phyloP scores from a whole-genome alignment of 2,888 invertebrate genomes.

The Aspidiotus rigidus region DNA sequence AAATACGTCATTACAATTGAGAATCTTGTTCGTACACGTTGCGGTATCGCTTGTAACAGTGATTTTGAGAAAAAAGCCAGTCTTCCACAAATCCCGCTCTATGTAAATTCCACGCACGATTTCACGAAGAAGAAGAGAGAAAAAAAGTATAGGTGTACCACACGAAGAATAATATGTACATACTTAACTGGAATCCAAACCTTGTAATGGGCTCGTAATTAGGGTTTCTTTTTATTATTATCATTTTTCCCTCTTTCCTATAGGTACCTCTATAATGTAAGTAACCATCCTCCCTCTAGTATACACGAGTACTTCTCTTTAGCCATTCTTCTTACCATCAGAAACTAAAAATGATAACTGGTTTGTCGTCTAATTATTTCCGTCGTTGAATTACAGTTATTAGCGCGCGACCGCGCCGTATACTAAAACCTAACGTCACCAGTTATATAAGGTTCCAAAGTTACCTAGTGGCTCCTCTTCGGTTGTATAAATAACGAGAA shows the following conservation, averaged over 20 bases:
- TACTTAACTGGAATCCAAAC: constrained; percentile 23
- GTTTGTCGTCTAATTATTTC: constrained; percentile 32
- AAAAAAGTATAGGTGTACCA: constrained; percentile 9
- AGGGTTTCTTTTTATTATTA: constrained; percentile 18
- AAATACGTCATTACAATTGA: too few species aligned
- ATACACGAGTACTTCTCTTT: background rate
- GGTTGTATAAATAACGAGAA: background rate
- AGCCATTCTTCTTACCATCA: background rate
- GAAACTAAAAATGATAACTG: constrained; percentile 18
- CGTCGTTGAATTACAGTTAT: constrained; percentile 32
- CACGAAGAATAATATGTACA: background rate
- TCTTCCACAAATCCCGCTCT: background rate
- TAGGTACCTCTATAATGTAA: background rate
- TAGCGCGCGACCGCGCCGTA: background rate
- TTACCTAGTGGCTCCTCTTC: background rate
- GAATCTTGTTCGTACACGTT: too few species aligned
- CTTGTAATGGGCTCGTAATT: constrained; percentile 24
- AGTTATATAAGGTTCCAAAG: constrained; percentile 3
- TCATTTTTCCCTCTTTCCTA: constrained; percentile 21
- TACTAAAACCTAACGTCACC: constrained; percentile 14
- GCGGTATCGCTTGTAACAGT: too few species aligned
- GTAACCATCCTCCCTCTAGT: background rate
- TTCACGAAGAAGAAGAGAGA: constrained; percentile 18
- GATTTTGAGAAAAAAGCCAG: too few species aligned
- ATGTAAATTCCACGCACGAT: constrained; percentile 22